Evolutionary conservation across 2,113 vertebrate genomes (phyloP).

Genomic region (Spheniscus mendiculus): DNA sequence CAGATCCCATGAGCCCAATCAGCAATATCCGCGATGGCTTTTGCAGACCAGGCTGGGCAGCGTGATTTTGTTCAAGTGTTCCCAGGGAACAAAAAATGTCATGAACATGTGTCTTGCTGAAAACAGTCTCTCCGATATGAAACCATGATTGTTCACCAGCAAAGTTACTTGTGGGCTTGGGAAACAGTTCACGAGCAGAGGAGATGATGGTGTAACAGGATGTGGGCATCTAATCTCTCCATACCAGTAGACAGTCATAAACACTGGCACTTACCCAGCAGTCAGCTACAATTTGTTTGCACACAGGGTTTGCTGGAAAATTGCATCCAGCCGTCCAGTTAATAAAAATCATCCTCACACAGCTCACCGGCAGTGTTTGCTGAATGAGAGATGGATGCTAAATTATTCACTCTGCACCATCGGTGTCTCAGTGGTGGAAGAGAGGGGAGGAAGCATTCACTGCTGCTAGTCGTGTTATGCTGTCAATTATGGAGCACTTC

Average conservation of each 20-base stretch:
- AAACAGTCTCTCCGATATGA: not conserved
- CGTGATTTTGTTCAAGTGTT: not conserved
- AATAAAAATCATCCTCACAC: constrained; percentile 19
- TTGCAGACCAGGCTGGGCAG: not conserved
- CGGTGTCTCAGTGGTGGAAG: not conserved
- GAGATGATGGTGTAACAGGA: constrained; percentile 34
- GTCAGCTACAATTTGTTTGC: constrained; percentile 25
- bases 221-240: constrained; percentile 13
- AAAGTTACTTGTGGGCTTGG: not conserved
- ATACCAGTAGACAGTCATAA: not conserved
- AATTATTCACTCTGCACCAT: constrained; percentile 39
- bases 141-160: not conserved
- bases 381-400: constrained; percentile 41
- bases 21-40: not conserved
- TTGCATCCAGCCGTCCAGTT: constrained; percentile 36
- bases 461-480: not conserved
- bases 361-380: constrained; percentile 4
- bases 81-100: not conserved
- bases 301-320: constrained; percentile 40
- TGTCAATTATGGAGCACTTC: not conserved
- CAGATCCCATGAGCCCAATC: not conserved
- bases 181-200: not conserved
- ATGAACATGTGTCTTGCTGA: not conserved
- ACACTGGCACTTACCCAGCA: not conserved
- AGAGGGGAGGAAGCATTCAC: not conserved